Evolutionary conservation across 2,888 invertebrate species (phyloP).

Genomic region (Aphidius colemani): DNA sequence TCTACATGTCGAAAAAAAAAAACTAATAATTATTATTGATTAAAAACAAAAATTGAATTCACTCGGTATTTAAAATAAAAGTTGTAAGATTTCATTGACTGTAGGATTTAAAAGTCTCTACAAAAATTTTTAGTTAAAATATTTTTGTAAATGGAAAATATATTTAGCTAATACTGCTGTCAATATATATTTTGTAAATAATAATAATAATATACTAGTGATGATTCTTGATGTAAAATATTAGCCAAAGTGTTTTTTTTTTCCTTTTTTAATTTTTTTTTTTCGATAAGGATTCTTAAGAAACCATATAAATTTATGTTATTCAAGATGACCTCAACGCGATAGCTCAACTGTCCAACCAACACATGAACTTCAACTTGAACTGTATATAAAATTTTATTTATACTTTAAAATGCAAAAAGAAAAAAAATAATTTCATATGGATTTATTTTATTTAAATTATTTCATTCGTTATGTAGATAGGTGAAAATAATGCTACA

Average conservation of each 20-base stretch:
- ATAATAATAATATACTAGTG: too few species aligned
- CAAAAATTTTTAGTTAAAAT: too few species aligned
- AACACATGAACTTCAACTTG: slow-evolving; percentile 28
- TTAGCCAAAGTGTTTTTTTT: neutral
- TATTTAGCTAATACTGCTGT: too few species aligned
- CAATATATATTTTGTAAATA: neutral
- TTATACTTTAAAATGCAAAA: neutral
- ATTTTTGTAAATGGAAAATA: too few species aligned
- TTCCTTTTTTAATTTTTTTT: slow-evolving; percentile 16
- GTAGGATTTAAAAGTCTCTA: too few species aligned
- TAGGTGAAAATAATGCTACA: too few species aligned
- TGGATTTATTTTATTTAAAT: too few species aligned
- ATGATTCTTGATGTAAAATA: too few species aligned
- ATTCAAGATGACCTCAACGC: slow-evolving; percentile 10
- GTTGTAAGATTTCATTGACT: too few species aligned
- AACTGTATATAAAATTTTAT: slow-evolving; percentile 6
- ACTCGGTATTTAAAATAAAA: too few species aligned
- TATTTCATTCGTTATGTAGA: too few species aligned
- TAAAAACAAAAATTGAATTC: neutral
- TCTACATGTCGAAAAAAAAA: slow-evolving; percentile 1
- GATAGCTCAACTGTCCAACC: slow-evolving; percentile 2
- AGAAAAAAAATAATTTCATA: neutral
- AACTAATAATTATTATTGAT: neutral
- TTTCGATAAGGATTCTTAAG: slow-evolving; percentile 17
- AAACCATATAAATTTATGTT: slow-evolving; percentile 20